Conservation (phyloP, 2,888 invertebrate genomes). For the Globia sparganii region DNA sequence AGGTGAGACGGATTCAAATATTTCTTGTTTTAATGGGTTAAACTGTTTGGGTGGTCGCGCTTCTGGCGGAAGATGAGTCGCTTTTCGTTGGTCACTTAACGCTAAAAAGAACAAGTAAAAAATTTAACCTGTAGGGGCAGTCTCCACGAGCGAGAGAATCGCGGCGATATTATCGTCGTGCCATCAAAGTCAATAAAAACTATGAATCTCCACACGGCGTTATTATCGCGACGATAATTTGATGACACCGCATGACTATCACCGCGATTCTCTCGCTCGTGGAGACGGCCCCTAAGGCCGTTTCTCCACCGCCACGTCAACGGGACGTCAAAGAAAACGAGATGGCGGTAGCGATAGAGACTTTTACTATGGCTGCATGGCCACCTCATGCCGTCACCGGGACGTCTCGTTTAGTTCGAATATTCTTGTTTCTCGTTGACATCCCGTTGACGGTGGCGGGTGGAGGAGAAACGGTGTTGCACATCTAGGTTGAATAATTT, state of each 20-base stretch:
- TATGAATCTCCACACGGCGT: too few relatives aligned
- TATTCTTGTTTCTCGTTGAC: background rate
- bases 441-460: background rate
- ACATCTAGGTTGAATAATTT: background rate
- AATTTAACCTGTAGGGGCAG: too few relatives aligned
- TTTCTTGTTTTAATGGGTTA: background rate
- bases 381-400: background rate
- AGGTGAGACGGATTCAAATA: conserved; percentile 44
- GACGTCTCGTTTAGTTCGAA: background rate
- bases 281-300: too few relatives aligned
- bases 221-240: too few relatives aligned
- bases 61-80: background rate
- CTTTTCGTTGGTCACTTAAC: background rate
- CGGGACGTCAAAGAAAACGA: background rate
- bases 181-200: too few relatives aligned
- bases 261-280: too few relatives aligned
- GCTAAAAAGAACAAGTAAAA: background rate
- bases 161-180: too few relatives aligned
- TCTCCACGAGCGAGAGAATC: too few relatives aligned
- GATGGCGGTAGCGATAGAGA: too few relatives aligned
- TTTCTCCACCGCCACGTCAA: background rate
- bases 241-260: too few relatives aligned
- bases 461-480: background rate
- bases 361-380: background rate
- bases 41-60: background rate